Evolutionary conservation across 2,888 invertebrate genomes (phyloP).

Genomic region (Lasioglossum marginatum): DNA sequence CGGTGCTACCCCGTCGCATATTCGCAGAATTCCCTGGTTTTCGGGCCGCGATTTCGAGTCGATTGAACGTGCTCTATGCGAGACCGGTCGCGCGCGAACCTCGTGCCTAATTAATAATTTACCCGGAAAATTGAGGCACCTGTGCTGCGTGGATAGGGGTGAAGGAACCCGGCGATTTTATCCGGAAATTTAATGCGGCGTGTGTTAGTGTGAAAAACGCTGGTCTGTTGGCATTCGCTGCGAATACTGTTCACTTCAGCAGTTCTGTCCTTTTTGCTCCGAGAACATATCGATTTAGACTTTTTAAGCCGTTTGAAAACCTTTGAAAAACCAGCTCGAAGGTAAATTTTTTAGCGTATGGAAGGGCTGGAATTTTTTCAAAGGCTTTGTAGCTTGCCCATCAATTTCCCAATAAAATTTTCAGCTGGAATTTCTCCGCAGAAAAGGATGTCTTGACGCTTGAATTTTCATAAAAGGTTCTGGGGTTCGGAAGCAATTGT

Average conservation of each 20-base stretch:
- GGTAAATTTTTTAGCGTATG: background rate
- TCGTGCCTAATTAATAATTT: conserved; percentile 53
- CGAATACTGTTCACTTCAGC: background rate
- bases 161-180: background rate
- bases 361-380: background rate
- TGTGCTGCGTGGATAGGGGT: conserved; percentile 1
- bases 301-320: background rate
- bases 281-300: background rate
- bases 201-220: background rate
- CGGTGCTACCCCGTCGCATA: background rate
- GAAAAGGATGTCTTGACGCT: too few relatives aligned
- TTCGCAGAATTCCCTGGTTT: background rate
- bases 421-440: background rate
- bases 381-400: background rate
- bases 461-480: too few relatives aligned
- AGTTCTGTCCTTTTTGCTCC: background rate
- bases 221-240: too few relatives aligned
- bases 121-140: conserved; percentile 19
- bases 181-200: background rate
- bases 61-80: conserved; percentile 14
- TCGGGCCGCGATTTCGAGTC: background rate
- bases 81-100: conserved; percentile 17
- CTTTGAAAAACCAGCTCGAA: background rate
- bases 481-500: too few relatives aligned
- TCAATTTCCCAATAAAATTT: background rate